Conservation (phyloP, 1,140 invertebrate genomes). For the Drosophila seguyi region DNA sequence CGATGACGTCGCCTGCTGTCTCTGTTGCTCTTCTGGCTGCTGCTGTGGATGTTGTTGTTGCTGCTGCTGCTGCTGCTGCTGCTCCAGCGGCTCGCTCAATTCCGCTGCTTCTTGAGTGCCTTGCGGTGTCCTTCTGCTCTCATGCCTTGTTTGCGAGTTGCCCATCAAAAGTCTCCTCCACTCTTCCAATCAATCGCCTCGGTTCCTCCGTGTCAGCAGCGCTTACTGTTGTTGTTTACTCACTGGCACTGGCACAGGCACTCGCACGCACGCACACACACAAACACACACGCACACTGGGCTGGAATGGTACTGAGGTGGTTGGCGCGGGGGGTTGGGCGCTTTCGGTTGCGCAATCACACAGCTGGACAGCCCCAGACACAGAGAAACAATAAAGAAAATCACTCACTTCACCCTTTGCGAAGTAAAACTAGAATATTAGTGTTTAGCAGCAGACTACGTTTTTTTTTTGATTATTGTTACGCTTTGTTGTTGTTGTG, state of each 20-base stretch:
- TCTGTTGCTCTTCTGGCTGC: constrained; percentile 25
- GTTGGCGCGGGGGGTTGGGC: constrained; percentile 7
- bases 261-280: constrained; percentile 12
- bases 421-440: constrained; percentile 14
- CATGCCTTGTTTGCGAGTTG: constrained; percentile 52
- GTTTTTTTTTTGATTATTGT: constrained; percentile 20
- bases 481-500: constrained; percentile 38
- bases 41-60: too few species aligned
- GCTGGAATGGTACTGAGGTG: constrained; percentile 9
- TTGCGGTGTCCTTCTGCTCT: constrained; percentile 47
- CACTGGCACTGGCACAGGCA: constrained; percentile 13
- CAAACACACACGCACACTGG: constrained; percentile 10
- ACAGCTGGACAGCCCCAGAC: constrained; percentile 16
- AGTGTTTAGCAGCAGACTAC: constrained; percentile 7
- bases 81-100: constrained; percentile 29
- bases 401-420: constrained; percentile 7
- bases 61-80: constrained; percentile 39
- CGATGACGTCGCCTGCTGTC: constrained; percentile 14
- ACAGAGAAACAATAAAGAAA: constrained; percentile 8
- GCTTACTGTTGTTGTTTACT: constrained; percentile 37
- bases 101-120: constrained; percentile 38
- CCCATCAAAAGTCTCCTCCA: constrained; percentile 55
- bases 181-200: constrained; percentile 37
- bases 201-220: constrained; percentile 12
- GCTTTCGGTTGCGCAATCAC: constrained; percentile 34